Evolutionary conservation across 2,113 vertebrate genomes (phyloP).

Genomic region (Perca flavescens): DNA sequence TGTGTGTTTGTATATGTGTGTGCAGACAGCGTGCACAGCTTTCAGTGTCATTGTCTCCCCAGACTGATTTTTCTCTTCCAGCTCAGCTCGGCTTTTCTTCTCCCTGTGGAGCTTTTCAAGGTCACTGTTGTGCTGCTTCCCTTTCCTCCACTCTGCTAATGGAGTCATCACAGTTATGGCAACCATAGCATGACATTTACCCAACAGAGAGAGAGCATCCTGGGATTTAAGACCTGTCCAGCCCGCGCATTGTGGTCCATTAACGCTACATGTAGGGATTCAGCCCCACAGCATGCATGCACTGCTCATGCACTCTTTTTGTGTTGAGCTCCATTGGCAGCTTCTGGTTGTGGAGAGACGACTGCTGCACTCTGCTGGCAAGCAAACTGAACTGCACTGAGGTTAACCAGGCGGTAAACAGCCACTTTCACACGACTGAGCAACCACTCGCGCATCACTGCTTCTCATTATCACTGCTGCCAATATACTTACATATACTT

Average conservation of each 20-base stretch:
- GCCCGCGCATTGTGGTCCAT: constrained; percentile 21
- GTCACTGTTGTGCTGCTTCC: constrained; percentile 49
- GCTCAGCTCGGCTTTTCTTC: constrained; percentile 38
- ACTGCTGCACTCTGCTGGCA: constrained; percentile 80
- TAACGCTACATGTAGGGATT: constrained; percentile 19
- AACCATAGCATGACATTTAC: constrained; percentile 33
- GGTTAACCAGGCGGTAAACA: constrained; percentile 22
- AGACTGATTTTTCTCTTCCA: constrained; percentile 1
- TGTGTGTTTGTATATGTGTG: not conserved
- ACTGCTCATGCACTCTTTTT: constrained; percentile 26
- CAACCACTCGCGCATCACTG: constrained; percentile 17
- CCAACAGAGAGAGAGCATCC: constrained; percentile 22
- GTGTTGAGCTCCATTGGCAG: constrained; percentile 24
- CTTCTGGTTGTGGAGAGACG: not conserved
- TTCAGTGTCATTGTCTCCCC: constrained; percentile 6
- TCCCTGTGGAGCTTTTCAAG: constrained; percentile 60
- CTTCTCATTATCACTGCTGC: constrained; percentile 25
- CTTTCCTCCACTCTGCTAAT: constrained; percentile 13
- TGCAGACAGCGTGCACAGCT: not conserved
- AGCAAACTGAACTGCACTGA: constrained; percentile 46
- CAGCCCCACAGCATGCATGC: constrained; percentile 13
- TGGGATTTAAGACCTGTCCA: constrained; percentile 24
- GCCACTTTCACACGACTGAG: constrained; percentile 55
- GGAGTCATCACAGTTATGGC: constrained; percentile 35
- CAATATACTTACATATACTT: constrained; percentile 9